Evolutionary conservation across 1,140 invertebrate genomes (phyloP), one percentile per base, ranked within the genome.

Genomic region (Drosophila guanche): DNA sequence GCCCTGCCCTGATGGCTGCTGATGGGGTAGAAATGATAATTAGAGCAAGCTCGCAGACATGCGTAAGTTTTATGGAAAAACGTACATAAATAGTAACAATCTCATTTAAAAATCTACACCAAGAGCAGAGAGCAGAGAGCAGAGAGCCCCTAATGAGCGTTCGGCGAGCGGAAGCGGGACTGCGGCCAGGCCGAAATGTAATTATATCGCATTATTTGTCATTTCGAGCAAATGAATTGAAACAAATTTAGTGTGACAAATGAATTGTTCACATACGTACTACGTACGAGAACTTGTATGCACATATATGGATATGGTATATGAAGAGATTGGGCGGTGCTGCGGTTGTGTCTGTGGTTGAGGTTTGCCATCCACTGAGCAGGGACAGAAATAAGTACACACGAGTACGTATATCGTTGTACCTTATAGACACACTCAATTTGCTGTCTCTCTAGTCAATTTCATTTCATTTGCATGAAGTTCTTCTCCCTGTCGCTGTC

Each of bases 211-310:
- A 84, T 86, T 81, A 85, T 81, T 90, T 86, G 81, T 90, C 72
- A 90, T 86, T 90, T 83, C 88, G 88, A 90, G 78, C 86, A 90
- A 90, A 90, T 90, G 86, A 90, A 90, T 90, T 90, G 86, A 88
- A 90, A 90, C 86, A 90, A 90, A 90, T 90, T 90, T 90, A 90
- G 86, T 90, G 86, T 90, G 86, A 90, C 86, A 90, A 90, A 90
- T 90, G 81, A 90, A 89, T 89, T 89, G 84, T 89, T 79, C 62
- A 68, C 65, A 68, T 56, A 41, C 46, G 43, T 65, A 41, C 16
- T 25, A 48, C 41, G 37, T 67, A 42, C 40, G 47, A 37, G 58
- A 16, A 58, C 40, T 16, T 27, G 27, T 71, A 3, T 33, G 6
- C 25, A 5, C 2, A 27, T 46, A 40, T 6, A 47, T 42, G 46